Evolutionary conservation across 35 echinoderm and acorn worm species (phyloP).

Genomic region (Ophiothrix spiculata): DNA sequence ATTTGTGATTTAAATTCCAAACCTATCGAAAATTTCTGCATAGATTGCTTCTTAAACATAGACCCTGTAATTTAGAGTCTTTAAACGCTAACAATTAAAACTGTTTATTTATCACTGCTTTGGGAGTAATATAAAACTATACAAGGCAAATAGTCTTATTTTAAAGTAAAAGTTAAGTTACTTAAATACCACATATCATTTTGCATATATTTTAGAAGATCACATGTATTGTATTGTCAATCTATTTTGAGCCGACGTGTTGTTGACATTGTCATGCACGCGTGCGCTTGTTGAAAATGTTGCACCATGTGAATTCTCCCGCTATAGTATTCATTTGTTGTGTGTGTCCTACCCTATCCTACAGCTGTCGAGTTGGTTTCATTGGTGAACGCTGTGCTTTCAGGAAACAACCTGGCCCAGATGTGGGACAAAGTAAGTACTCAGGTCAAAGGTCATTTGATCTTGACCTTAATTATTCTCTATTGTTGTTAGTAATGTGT

Average conservation of each 20-base stretch:
- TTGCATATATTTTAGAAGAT: background rate
- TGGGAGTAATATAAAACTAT: no score
- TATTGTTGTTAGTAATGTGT: background rate
- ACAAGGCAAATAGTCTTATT: no score
- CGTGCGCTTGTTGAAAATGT: background rate
- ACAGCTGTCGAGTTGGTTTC: background rate
- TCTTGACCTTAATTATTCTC: background rate
- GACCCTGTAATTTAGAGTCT: background rate
- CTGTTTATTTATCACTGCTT: background rate
- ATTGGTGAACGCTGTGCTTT: background rate
- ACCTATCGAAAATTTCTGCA: background rate
- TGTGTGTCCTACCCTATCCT: conserved; percentile 2
- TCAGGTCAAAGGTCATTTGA: conserved; percentile 6
- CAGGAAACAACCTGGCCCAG: background rate
- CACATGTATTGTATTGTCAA: background rate
- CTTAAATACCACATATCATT: background rate
- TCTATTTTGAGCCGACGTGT: background rate
- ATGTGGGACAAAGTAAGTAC: background rate
- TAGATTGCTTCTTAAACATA: background rate
- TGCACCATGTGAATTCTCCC: background rate
- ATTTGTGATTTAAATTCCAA: no score
- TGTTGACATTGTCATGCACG: conserved; percentile 1
- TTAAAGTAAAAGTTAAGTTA: no score
- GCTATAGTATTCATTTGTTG: background rate
- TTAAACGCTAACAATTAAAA: background rate